Evolutionary conservation across 2,888 invertebrate genomes (phyloP).

Genomic region (Pseudeuparius sepicola): DNA sequence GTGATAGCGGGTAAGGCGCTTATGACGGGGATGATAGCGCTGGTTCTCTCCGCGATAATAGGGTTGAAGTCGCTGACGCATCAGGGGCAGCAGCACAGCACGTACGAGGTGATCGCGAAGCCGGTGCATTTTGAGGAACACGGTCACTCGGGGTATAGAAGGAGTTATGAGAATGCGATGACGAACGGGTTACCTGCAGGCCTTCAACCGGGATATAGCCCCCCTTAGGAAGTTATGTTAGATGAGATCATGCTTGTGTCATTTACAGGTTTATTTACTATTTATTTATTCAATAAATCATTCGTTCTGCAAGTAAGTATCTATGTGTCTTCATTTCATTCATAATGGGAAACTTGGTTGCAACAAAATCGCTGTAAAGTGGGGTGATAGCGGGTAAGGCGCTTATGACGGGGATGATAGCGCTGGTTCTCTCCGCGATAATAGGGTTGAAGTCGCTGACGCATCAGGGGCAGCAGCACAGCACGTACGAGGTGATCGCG

Average conservation of each 20-base stretch:
- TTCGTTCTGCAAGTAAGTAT: too few species aligned
- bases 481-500: constrained; percentile 72
- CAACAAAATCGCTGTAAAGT: too few species aligned
- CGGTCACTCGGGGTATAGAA: constrained; percentile 41
- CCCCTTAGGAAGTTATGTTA: too few species aligned
- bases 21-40: constrained; percentile 66
- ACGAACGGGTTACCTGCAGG: constrained; percentile 32
- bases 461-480: constrained; percentile 50
- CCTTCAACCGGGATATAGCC: constrained; percentile 29
- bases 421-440: constrained; percentile 58
- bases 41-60: constrained; percentile 60
- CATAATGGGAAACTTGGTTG: too few species aligned
- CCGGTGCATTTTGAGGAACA: constrained; percentile 34
- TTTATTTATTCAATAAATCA: too few species aligned
- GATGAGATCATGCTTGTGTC: too few species aligned
- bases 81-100: constrained; percentile 51
- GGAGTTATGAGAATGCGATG: too few species aligned
- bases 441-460: constrained; percentile 58
- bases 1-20: constrained; percentile 70
- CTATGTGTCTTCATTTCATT: too few species aligned
- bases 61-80: constrained; percentile 48
- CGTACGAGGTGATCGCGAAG: constrained; percentile 68
- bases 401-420: constrained; percentile 63
- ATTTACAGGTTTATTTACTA: too few species aligned
- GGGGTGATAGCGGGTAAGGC: too few species aligned